phyloP scores from a whole-genome alignment of 2,888 invertebrate species.

The Aphelenchoides bicaudatus region DNA sequence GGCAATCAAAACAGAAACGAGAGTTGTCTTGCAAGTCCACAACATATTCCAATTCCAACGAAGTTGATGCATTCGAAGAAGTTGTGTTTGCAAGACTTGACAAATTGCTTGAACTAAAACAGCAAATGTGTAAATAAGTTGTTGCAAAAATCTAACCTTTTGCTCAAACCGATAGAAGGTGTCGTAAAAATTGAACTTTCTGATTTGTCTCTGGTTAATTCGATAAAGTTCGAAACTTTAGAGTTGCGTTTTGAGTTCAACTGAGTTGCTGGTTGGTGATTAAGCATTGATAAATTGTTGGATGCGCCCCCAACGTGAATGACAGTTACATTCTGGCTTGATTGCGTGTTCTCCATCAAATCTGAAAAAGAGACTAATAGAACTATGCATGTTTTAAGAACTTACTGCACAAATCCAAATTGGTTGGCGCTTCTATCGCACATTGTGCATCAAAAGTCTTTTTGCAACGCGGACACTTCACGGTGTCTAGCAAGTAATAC shows the following conservation, averaged over 20 bases:
- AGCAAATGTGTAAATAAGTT: too few relatives aligned
- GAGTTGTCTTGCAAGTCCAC: background rate
- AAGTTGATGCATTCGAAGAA: background rate
- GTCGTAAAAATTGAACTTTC: too few relatives aligned
- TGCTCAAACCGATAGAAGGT: too few relatives aligned
- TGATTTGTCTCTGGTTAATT: too few relatives aligned
- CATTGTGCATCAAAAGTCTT: constrained; percentile 35
- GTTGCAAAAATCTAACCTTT: too few relatives aligned
- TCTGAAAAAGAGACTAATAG: constrained; percentile 31
- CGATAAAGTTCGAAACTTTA: too few relatives aligned
- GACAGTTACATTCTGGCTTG: constrained; percentile 33
- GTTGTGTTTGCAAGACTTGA: too few relatives aligned
- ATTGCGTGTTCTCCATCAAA: constrained; percentile 37
- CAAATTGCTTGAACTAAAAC: too few relatives aligned
- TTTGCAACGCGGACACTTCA: constrained; percentile 53
- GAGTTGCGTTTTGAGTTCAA: too few relatives aligned
- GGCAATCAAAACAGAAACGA: constrained; percentile 14
- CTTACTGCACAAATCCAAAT: constrained; percentile 55
- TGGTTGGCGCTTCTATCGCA: constrained; percentile 50
- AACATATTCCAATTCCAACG: background rate
- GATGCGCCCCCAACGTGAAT: constrained; percentile 21
- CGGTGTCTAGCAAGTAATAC: constrained; percentile 52
- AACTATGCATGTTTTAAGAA: constrained; percentile 14
- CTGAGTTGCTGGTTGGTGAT: background rate
- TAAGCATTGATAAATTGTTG: background rate